Evolutionary conservation across 1,140 invertebrate species (phyloP), one percentile per base, ranked within the genome.

Genomic region (Conus betulinus): DNA sequence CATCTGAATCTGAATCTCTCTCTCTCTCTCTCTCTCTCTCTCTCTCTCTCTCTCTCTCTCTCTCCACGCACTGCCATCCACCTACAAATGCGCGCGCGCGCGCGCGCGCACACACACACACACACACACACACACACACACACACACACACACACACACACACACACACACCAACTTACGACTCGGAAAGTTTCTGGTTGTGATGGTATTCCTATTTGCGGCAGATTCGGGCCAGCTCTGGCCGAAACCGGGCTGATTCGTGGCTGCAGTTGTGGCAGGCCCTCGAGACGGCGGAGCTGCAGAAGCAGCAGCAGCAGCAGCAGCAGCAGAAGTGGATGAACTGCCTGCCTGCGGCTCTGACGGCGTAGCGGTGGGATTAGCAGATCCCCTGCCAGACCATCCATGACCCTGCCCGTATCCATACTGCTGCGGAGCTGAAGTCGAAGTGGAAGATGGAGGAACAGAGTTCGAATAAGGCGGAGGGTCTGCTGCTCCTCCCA

Each of bases 1-100:
- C 39, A 39, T 39, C 39, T 3, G 39, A 39, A 3, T 39, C 39
- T 23, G n/a, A n/a, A n/a, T 76, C 71, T 76, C 71, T 76, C 71
- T 76, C 71, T 76, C 71, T 76, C 71, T 76, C 71, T 76, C 71
- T 76, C 71, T 76, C 71, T 76, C 71, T 76, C 71, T 76, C 71
- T 76, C 71, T 76, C 71, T 76, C 71, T 76, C 71, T 76, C 71
- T 76, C 71, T 76, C 71, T 76, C 71, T 76, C 71, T 76, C 71
- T 76, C 71, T 76, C 71, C 55, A 25, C 52, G 39, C 81, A 0
- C 52, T 7, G 7, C 13, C 6, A 52, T 39, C 8, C 39, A 53
- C 27, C 27, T 39, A 20, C 5, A 7, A 17, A 20, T 7, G 78
- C 78, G 20, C 39, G 78, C 78, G 25, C 78, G 25, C 25, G 15